Evolutionary conservation across 2,888 invertebrate species (phyloP).

Genomic region (Ichneumoninae sp.): DNA sequence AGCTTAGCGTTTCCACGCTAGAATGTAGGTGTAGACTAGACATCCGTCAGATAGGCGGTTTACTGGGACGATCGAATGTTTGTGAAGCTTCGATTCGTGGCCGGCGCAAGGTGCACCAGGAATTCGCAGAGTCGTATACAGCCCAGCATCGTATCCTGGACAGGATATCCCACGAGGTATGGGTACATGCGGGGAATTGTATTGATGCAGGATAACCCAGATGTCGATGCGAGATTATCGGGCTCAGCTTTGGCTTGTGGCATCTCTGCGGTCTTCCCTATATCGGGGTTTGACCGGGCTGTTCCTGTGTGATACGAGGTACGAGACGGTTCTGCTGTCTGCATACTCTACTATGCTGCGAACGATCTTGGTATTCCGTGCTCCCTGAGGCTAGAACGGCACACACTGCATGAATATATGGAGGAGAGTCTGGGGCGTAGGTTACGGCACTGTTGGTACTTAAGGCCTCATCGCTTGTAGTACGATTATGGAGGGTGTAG

Average conservation of each 20-base stretch:
- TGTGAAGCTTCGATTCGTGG: constrained; percentile 51
- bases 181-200: constrained; percentile 61
- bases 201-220: constrained; percentile 66
- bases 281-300: constrained; percentile 13
- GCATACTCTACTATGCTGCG: constrained; percentile 19
- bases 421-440: constrained; percentile 30
- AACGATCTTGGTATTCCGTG: constrained; percentile 54
- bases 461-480: constrained; percentile 40
- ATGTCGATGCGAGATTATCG: constrained; percentile 65
- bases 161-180: constrained; percentile 61
- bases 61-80: neutral
- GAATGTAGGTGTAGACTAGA: constrained; percentile 5
- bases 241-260: constrained; percentile 56
- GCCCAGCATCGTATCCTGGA: constrained; percentile 35
- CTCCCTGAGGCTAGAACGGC: constrained; percentile 28
- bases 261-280: constrained; percentile 55
- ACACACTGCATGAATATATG: constrained; percentile 1
- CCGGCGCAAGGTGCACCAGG: constrained; percentile 31
- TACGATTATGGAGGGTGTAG: neutral
- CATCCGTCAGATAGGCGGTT: constrained; percentile 16
- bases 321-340: constrained; percentile 44
- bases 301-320: constrained; percentile 48
- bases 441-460: constrained; percentile 45
- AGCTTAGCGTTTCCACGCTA: neutral
- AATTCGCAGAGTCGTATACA: constrained; percentile 54